A percentile compares a stretch with the other conserved stretches of the same genome.
phyloP scores from a whole-genome alignment of 2,888 invertebrate species.

The Drosophila stalkeri region DNA sequence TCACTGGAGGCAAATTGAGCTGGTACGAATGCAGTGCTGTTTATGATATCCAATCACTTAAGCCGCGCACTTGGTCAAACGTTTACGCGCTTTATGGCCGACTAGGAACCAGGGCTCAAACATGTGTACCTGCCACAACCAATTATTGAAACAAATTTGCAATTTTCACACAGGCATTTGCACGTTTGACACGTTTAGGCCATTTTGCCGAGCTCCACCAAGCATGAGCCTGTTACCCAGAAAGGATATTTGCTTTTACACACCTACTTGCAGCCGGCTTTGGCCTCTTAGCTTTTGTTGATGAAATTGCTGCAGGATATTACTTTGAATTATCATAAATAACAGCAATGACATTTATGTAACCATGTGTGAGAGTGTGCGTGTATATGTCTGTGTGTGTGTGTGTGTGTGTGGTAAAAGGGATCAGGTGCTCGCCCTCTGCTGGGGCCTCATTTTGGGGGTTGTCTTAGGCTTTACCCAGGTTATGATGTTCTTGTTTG shows the following conservation, averaged over 20 bases:
- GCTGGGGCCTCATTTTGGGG: constrained; percentile 30
- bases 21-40: background rate
- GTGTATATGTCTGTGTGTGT: background rate
- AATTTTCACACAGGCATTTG: constrained; percentile 62
- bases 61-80: background rate
- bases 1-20: background rate
- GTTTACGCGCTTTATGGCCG: constrained; percentile 24
- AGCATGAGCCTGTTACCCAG: constrained; percentile 32
- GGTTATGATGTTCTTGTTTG: constrained; percentile 30
- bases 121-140: constrained; percentile 38
- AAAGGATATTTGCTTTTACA: constrained; percentile 70
- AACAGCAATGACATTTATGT: constrained; percentile 48
- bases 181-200: constrained; percentile 72
- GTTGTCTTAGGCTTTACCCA: constrained; percentile 26
- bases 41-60: constrained; percentile 1
- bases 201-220: constrained; percentile 43
- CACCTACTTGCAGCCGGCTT: constrained; percentile 21
- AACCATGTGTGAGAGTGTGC: constrained; percentile 13
- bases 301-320: constrained; percentile 77
- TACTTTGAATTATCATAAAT: constrained; percentile 79
- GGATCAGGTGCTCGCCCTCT: constrained; percentile 61
- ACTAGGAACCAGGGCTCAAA: background rate
- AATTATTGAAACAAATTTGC: constrained; percentile 73
- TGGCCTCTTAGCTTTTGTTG: constrained; percentile 63
- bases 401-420: constrained; percentile 25